Evolutionary conservation across 1,140 invertebrate genomes (phyloP).

Genomic region (Brachionus rubens): DNA sequence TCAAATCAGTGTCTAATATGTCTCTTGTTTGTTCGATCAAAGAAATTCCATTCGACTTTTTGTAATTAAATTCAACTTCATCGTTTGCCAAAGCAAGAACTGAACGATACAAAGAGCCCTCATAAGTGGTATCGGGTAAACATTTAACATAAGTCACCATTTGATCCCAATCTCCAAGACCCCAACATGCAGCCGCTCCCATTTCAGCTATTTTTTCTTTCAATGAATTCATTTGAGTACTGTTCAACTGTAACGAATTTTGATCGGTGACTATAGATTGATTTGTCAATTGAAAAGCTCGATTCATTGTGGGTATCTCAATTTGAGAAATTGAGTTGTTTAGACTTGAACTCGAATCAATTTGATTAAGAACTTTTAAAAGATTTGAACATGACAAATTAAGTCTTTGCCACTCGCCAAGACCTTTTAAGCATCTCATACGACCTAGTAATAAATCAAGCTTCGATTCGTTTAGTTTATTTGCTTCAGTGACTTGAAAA

Average conservation of each 20-base stretch:
- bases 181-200: constrained; percentile 90
- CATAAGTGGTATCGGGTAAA: constrained; percentile 81
- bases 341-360: constrained; percentile 3
- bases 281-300: constrained; percentile 47
- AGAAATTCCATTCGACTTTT: constrained; percentile 62
- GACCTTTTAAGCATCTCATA: constrained; percentile 91
- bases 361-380: constrained; percentile 23
- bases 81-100: constrained; percentile 83
- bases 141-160: constrained; percentile 82
- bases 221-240: constrained; percentile 65
- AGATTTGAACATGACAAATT: constrained; percentile 12
- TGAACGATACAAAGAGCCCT: constrained; percentile 90
- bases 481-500: constrained; percentile 48
- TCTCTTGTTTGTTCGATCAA: constrained; percentile 80
- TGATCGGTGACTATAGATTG: constrained; percentile 47
- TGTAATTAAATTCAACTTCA: constrained; percentile 58
- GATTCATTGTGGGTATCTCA: neutral
- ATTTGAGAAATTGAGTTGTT: neutral
- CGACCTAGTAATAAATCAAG: constrained; percentile 81
- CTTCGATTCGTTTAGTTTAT: constrained; percentile 58
- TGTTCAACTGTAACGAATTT: constrained; percentile 66
- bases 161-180: constrained; percentile 77
- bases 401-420: constrained; percentile 80
- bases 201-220: constrained; percentile 81
- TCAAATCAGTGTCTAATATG: constrained; percentile 89